Percentiles rank a stretch among this genome's conserved stretches.
These are phyloP conservation scores for Pterophyllum scalare DNA, from an alignment of 2,113 vertebrate species.

Conservation along the genomic window DNA sequence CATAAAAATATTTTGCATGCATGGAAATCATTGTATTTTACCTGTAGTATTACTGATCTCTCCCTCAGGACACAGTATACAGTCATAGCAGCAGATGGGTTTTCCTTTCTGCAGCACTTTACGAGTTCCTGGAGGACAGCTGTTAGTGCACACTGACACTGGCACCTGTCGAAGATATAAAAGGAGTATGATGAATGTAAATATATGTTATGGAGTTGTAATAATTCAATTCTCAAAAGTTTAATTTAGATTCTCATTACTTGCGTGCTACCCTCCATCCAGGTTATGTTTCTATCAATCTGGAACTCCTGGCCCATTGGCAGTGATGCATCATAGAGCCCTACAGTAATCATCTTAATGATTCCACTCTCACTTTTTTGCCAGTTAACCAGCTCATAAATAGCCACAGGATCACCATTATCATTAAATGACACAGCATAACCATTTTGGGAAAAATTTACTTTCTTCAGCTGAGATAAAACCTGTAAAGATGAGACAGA, in stretches of 20 bases:
- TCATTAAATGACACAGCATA: conserved; percentile 73
- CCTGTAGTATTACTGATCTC: neutral
- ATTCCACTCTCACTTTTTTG: conserved; percentile 50
- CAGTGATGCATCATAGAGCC: conserved; percentile 70
- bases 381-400: conserved; percentile 80
- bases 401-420: conserved; percentile 75
- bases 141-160: conserved; percentile 71
- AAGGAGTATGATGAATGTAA: neutral
- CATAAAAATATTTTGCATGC: neutral
- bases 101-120: conserved; percentile 52
- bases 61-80: conserved; percentile 71
- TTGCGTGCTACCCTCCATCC: conserved; percentile 56
- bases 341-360: conserved; percentile 65
- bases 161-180: conserved; percentile 10
- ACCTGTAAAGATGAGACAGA: conserved; percentile 46
- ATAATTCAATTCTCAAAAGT: no score
- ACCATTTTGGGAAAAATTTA: conserved; percentile 68
- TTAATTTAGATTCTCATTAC: conserved; percentile 19
- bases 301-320: conserved; percentile 59
- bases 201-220: neutral
- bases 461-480: conserved; percentile 61
- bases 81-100: conserved; percentile 74
- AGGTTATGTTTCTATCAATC: conserved; percentile 65
- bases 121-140: conserved; percentile 71
- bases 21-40: neutral